Evolutionary conservation across 2,797 vertebrate genomes (phyloP).

Genomic region (Setipinna tenuifilis): DNA sequence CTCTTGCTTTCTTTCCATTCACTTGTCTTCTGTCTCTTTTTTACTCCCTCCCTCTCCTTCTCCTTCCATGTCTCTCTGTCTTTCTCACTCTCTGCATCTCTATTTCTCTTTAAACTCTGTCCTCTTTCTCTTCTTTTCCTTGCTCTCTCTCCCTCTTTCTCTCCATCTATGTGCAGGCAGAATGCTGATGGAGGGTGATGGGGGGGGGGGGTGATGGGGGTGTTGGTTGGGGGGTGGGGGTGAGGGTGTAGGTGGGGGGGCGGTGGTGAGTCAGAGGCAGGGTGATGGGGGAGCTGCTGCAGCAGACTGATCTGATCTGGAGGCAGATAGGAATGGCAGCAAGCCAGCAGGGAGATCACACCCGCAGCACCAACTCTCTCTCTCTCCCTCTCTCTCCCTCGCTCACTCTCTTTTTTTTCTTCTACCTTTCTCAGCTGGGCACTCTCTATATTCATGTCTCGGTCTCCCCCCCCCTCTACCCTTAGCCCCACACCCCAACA

Average conservation of each 20-base stretch:
- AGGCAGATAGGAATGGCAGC: slow-evolving; percentile 13
- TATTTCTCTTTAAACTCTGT: not conserved
- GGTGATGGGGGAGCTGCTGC: not conserved
- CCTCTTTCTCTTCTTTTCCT: not conserved
- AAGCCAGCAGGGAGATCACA: slow-evolving; percentile 11
- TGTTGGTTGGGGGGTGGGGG: too few species aligned
- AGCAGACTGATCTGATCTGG: slow-evolving; percentile 1
- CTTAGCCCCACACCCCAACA: not conserved
- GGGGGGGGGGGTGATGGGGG: not conserved
- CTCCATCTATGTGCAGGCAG: not conserved
- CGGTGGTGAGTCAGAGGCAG: slow-evolving; percentile 2
- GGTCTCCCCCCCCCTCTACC: not conserved
- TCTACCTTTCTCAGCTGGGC: not conserved
- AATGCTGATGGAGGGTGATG: slow-evolving; percentile 6
- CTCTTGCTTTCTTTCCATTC: not conserved
- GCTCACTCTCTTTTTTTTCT: not conserved
- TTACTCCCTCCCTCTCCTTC: not conserved
- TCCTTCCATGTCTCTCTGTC: not conserved
- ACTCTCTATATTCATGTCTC: not conserved
- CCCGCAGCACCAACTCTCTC: not conserved
- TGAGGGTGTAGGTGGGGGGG: too few species aligned
- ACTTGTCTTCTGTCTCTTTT: not conserved
- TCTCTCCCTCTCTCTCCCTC: not conserved
- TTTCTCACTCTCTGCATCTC: not conserved
- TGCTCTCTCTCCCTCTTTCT: not conserved